A percentile compares a stretch with the other conserved stretches of the same genome.
These are phyloP conservation scores for Sceloporus undulatus DNA, from an alignment of 2,113 vertebrate species.

Conservation along the genomic window DNA sequence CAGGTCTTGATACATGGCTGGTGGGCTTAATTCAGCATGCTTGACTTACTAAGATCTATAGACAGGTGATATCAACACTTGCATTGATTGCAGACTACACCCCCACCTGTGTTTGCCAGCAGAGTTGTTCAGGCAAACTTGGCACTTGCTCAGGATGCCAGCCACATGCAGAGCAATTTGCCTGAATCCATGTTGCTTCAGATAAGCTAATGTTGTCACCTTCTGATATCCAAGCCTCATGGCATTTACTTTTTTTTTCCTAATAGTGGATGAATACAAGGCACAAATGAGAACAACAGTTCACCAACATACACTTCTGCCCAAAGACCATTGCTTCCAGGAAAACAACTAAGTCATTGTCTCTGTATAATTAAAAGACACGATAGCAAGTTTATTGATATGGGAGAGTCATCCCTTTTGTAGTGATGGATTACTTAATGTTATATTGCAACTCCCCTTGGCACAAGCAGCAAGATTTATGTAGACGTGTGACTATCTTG, in stretches of 20 bases:
- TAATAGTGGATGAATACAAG: background rate
- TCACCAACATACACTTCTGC: background rate
- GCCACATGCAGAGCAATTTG: background rate
- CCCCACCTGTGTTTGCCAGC: background rate
- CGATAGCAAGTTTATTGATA: constrained; percentile 56
- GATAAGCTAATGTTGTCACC: background rate
- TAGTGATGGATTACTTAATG: constrained; percentile 63
- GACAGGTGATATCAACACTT: background rate
- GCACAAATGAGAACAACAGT: background rate
- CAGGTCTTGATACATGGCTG: background rate
- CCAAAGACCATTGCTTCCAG: background rate
- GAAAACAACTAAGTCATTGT: constrained; percentile 16
- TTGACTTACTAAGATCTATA: background rate
- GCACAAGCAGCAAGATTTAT: constrained; percentile 76
- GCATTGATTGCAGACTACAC: background rate
- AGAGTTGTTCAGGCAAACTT: background rate
- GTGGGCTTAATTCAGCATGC: background rate
- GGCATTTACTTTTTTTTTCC: background rate
- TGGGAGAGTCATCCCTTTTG: constrained; percentile 43
- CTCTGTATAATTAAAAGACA: constrained; percentile 64
- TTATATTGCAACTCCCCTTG: constrained; percentile 59
- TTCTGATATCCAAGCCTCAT: background rate
- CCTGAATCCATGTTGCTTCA: background rate
- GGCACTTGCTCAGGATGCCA: background rate
- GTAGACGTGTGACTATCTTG: constrained; percentile 44